A percentile compares a stretch with the other conserved stretches of the same genome.
Conservation (phyloP, 2,797 vertebrate genomes). For the Epinephelus malabaricus region DNA sequence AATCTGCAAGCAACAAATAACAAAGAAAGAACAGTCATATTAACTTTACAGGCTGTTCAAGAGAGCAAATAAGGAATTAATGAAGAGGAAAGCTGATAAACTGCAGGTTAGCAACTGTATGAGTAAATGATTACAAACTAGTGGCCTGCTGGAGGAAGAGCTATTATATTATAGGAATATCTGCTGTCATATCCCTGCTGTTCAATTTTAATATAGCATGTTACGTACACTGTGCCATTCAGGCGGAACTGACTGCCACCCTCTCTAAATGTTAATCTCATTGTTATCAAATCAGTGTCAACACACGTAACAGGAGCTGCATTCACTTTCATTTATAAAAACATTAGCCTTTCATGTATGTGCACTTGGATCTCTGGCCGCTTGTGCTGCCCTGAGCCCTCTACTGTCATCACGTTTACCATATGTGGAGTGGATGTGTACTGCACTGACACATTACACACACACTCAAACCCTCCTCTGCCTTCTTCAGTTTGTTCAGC, state of each 20-base stretch:
- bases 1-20: background rate
- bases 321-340: constrained; percentile 37
- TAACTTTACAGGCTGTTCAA: background rate
- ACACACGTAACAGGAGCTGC: constrained; percentile 40
- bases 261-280: constrained; percentile 80
- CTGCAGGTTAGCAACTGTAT: constrained; percentile 13
- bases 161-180: constrained; percentile 42
- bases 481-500: constrained; percentile 26
- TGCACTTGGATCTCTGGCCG: no score
- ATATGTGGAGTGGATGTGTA: background rate
- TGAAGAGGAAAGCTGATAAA: constrained; percentile 19
- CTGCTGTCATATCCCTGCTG: constrained; percentile 65
- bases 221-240: constrained; percentile 42
- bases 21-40: constrained; percentile 19
- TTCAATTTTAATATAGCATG: constrained; percentile 63
- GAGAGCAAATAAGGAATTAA: background rate
- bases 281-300: constrained; percentile 76
- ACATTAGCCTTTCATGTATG: no score
- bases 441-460: background rate
- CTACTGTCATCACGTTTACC: constrained; percentile 26
- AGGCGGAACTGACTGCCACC: constrained; percentile 60
- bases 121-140: constrained; percentile 44
- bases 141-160: constrained; percentile 41
- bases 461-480: background rate
- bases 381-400: background rate